A percentile compares a stretch with the other conserved stretches of the same genome.
Conservation (phyloP, 2,797 vertebrate genomes). For the Propithecus perrieri region DNA sequence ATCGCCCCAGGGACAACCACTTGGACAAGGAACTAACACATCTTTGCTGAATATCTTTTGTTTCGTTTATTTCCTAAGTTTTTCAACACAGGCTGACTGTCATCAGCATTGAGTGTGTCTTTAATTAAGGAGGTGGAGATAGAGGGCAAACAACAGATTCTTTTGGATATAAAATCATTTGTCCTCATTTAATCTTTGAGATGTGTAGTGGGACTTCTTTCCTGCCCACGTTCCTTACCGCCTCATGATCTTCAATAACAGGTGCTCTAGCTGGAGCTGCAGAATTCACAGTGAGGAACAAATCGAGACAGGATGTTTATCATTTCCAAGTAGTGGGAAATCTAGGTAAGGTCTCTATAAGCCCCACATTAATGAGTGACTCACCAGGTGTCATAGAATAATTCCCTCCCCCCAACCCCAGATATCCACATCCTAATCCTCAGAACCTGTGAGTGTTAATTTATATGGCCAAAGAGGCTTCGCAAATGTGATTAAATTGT, state of each 20-base stretch:
- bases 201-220: background rate
- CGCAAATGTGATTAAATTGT: background rate
- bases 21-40: background rate
- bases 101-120: background rate
- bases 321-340: background rate
- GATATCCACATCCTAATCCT: background rate
- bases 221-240: background rate
- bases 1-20: background rate
- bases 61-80: background rate
- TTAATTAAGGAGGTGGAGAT: background rate
- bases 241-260: background rate
- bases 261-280: background rate
- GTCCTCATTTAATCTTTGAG: background rate
- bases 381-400: background rate
- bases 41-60: background rate
- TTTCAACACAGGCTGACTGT: background rate
- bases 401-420: background rate
- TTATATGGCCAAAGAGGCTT: background rate
- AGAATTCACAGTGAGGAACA: background rate
- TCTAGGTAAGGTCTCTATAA: background rate
- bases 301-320: constrained; percentile 26
- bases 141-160: background rate
- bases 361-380: background rate
- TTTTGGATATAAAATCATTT: background rate
- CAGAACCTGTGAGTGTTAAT: background rate